A percentile compares a stretch with the other conserved stretches of the same genome.
Evolutionary conservation across 2,888 invertebrate species (phyloP).

Genomic region (Acheta domesticus): DNA sequence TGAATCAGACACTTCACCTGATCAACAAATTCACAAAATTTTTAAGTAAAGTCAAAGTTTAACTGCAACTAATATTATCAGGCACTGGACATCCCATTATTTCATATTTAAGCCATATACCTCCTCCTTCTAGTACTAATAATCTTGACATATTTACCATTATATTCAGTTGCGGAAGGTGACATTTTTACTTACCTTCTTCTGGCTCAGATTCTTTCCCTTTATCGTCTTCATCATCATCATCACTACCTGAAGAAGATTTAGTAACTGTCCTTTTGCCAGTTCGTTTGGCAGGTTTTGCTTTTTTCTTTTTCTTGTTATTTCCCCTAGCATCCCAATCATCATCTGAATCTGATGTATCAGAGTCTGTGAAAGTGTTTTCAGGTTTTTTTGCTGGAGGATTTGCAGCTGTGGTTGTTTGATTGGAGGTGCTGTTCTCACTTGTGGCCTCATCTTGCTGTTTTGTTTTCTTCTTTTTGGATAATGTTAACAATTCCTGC

Average conservation of each 20-base stretch:
- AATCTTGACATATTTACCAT: too few species aligned
- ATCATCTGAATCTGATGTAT: constrained; percentile 56
- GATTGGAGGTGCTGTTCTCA: constrained; percentile 31
- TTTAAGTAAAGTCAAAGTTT: too few species aligned
- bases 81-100: too few species aligned
- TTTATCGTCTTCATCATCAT: constrained; percentile 50
- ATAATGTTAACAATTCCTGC: constrained; percentile 75
- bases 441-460: constrained; percentile 43
- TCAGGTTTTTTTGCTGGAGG: constrained; percentile 35
- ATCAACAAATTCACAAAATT: constrained; percentile 32
- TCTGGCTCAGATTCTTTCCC: constrained; percentile 79
- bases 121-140: too few species aligned
- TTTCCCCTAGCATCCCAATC: constrained; percentile 51
- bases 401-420: too few species aligned
- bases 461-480: constrained; percentile 71
- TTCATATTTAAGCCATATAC: too few species aligned
- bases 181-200: constrained; percentile 58
- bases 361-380: constrained; percentile 42
- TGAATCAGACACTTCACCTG: constrained; percentile 78
- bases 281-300: constrained; percentile 47
- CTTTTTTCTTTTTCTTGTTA: constrained; percentile 48
- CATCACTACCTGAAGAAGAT: constrained; percentile 47
- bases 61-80: too few species aligned
- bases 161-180: neutral
- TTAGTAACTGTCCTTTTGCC: constrained; percentile 44